phyloP scores from a whole-genome alignment of 2,888 invertebrate species.

The Mongoloraphidia duomilia region DNA sequence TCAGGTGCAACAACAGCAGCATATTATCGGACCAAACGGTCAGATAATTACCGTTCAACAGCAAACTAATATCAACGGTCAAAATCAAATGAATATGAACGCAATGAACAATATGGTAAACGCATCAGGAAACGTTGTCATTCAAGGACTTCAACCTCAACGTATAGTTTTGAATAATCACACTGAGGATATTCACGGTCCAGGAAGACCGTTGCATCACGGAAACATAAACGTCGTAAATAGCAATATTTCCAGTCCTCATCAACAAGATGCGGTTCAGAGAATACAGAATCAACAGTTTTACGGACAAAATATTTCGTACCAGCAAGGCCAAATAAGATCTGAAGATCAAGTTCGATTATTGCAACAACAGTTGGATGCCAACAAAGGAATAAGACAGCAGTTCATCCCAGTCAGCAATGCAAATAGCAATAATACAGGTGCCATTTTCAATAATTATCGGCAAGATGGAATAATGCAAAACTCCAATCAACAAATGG shows the following conservation, averaged over 20 bases:
- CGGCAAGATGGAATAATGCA: conserved; percentile 6
- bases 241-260: conserved; percentile 21
- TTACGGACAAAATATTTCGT: conserved; percentile 5
- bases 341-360: conserved; percentile 10
- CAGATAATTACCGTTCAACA: conserved; percentile 45
- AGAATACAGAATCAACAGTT: conserved; percentile 19
- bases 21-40: conserved; percentile 40
- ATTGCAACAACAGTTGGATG: conserved; percentile 23
- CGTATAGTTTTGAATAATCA: conserved; percentile 26
- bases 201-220: conserved; percentile 24
- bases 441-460: conserved; percentile 18
- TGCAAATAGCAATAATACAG: conserved; percentile 36
- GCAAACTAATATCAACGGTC: conserved; percentile 8
- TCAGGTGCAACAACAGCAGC: conserved; percentile 22
- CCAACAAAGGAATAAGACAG: conserved; percentile 22
- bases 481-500: conserved; percentile 17
- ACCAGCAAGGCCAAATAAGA: conserved; percentile 8
- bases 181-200: conserved; percentile 26
- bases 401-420: conserved; percentile 17
- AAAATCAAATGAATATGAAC: not conserved
- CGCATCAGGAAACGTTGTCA: conserved; percentile 3
- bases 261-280: conserved; percentile 17
- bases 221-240: conserved; percentile 5
- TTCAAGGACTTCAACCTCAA: conserved; percentile 21
- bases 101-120: not conserved